These are phyloP conservation scores for Bombyx huttoni DNA, from an alignment of 2,888 invertebrate genomes.

Conservation along the genomic window DNA sequence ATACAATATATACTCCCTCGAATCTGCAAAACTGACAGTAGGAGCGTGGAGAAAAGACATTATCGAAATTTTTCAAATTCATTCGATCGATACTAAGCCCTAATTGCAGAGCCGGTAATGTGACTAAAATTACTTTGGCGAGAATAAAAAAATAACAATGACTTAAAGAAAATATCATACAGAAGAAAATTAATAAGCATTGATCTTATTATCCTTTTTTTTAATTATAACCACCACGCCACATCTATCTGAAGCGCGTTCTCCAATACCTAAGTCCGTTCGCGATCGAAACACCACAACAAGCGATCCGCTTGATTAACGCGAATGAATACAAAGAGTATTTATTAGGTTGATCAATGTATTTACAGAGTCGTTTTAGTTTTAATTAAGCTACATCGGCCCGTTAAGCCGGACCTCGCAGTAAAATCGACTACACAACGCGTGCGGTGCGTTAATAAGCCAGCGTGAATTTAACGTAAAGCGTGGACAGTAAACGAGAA, in stretches of 20 bases:
- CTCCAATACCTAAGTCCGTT: conserved; percentile 6
- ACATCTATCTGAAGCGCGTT: too few species aligned
- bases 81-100: too few species aligned
- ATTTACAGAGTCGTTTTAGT: conserved; percentile 56
- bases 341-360: conserved; percentile 37
- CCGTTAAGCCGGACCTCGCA: conserved; percentile 46
- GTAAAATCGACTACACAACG: conserved; percentile 44
- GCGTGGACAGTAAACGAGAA: conserved; percentile 54
- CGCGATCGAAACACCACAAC: conserved; percentile 28
- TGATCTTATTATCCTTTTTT: not conserved
- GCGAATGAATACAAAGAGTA: conserved; percentile 28
- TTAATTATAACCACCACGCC: not conserved
- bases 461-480: conserved; percentile 43
- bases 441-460: conserved; percentile 51
- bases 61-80: too few species aligned
- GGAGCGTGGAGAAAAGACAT: too few species aligned
- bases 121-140: too few species aligned
- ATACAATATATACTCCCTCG: too few species aligned
- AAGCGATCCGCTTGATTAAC: conserved; percentile 31
- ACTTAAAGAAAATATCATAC: too few species aligned
- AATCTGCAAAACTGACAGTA: too few species aligned
- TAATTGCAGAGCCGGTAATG: too few species aligned
- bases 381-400: conserved; percentile 56
- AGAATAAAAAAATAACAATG: too few species aligned
- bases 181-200: too few species aligned